Evolutionary conservation across 2,888 invertebrate genomes (phyloP).

Genomic region (Drosophila quinaria): DNA sequence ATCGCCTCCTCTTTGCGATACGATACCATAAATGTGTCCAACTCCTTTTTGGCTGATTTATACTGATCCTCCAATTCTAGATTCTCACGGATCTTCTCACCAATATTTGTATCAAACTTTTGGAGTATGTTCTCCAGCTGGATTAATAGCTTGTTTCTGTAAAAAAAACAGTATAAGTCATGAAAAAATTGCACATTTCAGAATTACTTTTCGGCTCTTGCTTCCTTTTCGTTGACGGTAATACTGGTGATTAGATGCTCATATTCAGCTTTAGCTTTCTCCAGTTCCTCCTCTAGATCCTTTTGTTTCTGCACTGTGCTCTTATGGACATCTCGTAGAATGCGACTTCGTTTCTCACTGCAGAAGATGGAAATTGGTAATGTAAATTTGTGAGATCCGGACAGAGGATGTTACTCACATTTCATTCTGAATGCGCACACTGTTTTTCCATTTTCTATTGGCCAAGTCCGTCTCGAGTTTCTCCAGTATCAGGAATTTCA

Average conservation of each 20-base stretch:
- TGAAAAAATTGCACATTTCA: neutral
- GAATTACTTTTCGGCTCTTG: conserved; percentile 82
- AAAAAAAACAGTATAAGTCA: accelerated
- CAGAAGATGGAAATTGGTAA: neutral
- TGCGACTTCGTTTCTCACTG: conserved; percentile 77
- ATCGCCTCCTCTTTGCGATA: conserved; percentile 77
- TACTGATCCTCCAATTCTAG: conserved; percentile 71
- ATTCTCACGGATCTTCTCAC: conserved; percentile 81
- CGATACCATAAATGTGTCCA: conserved; percentile 77
- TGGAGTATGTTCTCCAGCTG: conserved; percentile 80
- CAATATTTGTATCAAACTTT: conserved; percentile 83
- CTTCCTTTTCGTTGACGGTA: conserved; percentile 71
- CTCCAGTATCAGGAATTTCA: conserved; percentile 49
- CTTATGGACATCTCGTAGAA: conserved; percentile 69
- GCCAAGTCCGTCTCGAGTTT: conserved; percentile 63
- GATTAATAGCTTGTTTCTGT: conserved; percentile 79
- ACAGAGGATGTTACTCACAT: conserved; percentile 33
- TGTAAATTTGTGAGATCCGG: too few relatives aligned
- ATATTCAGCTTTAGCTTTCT: conserved; percentile 60
- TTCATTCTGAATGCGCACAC: conserved; percentile 66
- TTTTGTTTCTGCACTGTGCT: conserved; percentile 73
- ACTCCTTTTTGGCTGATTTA: conserved; percentile 62
- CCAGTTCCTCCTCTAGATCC: conserved; percentile 74
- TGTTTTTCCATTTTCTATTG: conserved; percentile 65
- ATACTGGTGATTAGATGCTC: conserved; percentile 67